Conservation (phyloP, 2,888 invertebrate genomes). For the Amaurobius ferox region DNA sequence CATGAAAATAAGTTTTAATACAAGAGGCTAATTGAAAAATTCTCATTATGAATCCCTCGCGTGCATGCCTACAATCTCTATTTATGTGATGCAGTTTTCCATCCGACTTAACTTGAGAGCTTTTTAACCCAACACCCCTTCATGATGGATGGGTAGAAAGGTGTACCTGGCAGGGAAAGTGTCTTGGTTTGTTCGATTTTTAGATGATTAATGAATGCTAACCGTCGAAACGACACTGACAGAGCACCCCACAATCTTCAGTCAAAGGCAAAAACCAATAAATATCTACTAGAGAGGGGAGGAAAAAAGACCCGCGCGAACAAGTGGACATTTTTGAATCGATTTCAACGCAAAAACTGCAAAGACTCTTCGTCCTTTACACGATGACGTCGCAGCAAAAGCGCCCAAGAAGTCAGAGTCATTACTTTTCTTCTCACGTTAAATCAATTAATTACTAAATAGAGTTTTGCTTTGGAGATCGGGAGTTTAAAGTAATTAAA, state of each 20-base stretch:
- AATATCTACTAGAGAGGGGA: constrained; percentile 19
- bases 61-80: too few relatives aligned
- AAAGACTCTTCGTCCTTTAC: background rate
- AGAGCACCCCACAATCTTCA: background rate
- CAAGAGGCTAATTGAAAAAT: too few relatives aligned
- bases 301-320: background rate
- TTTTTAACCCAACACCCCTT: background rate
- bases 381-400: background rate
- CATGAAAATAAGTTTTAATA: too few relatives aligned
- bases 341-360: constrained; percentile 16
- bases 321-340: constrained; percentile 47
- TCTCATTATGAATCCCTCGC: too few relatives aligned
- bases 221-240: constrained; percentile 42
- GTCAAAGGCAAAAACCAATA: constrained; percentile 20
- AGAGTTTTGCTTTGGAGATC: background rate
- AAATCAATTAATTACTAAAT: constrained; percentile 15
- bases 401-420: background rate
- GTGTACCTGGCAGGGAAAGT: constrained; percentile 42
- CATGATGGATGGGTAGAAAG: constrained; percentile 36
- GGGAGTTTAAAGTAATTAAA: constrained; percentile 6
- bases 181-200: constrained; percentile 49
- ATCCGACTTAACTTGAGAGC: background rate
- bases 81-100: too few relatives aligned
- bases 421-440: background rate
- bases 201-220: constrained; percentile 59